Conservation (phyloP, 1,140 invertebrate species). For the Drosophila virilis region DNA sequence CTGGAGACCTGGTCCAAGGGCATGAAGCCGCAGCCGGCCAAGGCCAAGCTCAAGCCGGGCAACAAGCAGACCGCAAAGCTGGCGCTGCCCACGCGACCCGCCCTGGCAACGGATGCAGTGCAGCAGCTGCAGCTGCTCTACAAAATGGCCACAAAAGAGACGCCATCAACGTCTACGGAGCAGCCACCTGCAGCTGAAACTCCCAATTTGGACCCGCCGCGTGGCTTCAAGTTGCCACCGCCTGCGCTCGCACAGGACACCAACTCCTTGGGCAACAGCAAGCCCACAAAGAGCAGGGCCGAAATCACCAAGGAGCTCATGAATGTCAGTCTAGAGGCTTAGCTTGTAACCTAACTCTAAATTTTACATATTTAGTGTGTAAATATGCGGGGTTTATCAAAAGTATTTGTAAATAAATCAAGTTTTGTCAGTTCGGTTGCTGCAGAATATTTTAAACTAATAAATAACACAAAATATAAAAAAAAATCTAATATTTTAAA, state of each 20-base stretch:
- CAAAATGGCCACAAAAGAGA: constrained; percentile 63
- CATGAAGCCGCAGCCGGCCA: constrained; percentile 51
- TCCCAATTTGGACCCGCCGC: constrained; percentile 40
- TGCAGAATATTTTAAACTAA: too few relatives aligned
- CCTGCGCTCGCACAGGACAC: constrained; percentile 57
- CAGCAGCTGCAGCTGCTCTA: constrained; percentile 78
- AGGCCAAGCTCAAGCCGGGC: constrained; percentile 9
- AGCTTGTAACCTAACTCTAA: constrained; percentile 30
- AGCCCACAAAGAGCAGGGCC: constrained; percentile 42
- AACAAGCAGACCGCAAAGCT: constrained; percentile 3
- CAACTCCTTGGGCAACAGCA: constrained; percentile 45
- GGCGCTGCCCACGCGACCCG: constrained; percentile 18
- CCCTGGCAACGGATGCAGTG: constrained; percentile 52
- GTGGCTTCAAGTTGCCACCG: constrained; percentile 69
- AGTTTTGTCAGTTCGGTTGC: not conserved
- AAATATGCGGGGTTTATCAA: constrained; percentile 16
- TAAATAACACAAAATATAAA: too few relatives aligned
- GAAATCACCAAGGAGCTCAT: constrained; percentile 78
- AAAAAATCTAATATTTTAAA: too few relatives aligned
- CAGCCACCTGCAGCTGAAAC: constrained; percentile 12
- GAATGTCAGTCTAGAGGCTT: constrained; percentile 75
- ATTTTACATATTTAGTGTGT: not conserved
- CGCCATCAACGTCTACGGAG: constrained; percentile 12
- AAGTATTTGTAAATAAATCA: constrained; percentile 31
- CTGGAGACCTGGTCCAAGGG: constrained; percentile 77